Evolutionary conservation across 2,797 vertebrate genomes (phyloP), one percentile per base, ranked within the genome.

Genomic region (Acanthurus leucopareius): DNA sequence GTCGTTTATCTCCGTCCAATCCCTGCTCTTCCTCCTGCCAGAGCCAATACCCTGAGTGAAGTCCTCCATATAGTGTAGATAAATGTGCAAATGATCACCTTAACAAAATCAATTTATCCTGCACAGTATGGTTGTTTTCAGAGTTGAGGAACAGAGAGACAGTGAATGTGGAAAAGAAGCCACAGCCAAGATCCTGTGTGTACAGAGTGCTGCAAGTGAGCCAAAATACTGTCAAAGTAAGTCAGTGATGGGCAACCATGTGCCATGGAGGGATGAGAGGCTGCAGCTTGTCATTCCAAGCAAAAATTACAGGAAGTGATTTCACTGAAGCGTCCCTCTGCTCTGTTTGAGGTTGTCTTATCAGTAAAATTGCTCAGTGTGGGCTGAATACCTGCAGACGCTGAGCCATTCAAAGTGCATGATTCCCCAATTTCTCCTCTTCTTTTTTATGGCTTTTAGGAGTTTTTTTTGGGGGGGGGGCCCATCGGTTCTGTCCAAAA

Each of bases 1-100:
- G 88, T 94, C 88, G 83, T 96, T 95, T 87, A 92, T 95, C 92
- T 94, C 69, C 11, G 68, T 86, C 89, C 82, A 90, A 87, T 93
- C 88, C 67, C 72, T 60, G 74, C 79, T 87, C 84, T 77, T 91
- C 84, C 72, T 88, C 75, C 62, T 70, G 83, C 68, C 75, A 20
- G 60, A 17, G 61, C 69, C 7, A 77, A 52, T 52, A 67, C 86
- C 32, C 32, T 3, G 32, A 35, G 69, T 77, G 77, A 68, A 73
- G 69, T 86, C 75, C 59, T 82, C 79, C 60, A 85, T 77, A 85
- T 70, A 90, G 69, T 32, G 20, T 75, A 77, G 82, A 79, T 35
- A 82, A 88, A 92, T 86, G 81, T 84, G 84, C 86, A 91, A 90
- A 93, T 88, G 86, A 91, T 89, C 84, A 79, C 83, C 73, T 80